Conservation (phyloP, 2,113 vertebrate species). For the Hypomesus transpacificus region DNA sequence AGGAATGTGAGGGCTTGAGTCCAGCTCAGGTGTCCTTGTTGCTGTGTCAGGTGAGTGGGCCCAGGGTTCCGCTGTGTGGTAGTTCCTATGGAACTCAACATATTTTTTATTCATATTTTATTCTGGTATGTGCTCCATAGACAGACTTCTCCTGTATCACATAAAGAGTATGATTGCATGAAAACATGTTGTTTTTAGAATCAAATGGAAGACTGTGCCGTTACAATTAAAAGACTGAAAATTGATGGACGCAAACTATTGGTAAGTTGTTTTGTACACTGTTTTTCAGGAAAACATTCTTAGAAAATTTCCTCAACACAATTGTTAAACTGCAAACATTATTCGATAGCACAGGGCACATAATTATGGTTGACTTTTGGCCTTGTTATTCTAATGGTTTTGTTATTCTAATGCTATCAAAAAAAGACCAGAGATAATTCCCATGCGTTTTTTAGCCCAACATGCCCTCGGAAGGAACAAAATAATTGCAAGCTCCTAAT, state of each 20-base stretch:
- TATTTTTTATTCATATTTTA: not conserved
- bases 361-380: conserved; percentile 13
- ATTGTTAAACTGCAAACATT: conserved; percentile 5
- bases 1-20: conserved; percentile 79
- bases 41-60: conserved; percentile 75
- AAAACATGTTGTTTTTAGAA: conserved; percentile 55
- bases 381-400: conserved; percentile 13
- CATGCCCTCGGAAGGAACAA: conserved; percentile 17
- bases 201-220: conserved; percentile 75
- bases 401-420: conserved; percentile 33
- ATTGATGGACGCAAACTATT: conserved; percentile 74
- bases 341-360: conserved; percentile 13
- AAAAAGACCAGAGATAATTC: conserved; percentile 26
- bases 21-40: conserved; percentile 72
- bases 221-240: conserved; percentile 46
- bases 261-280: conserved; percentile 65
- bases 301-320: not conserved
- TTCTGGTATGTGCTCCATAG: not conserved
- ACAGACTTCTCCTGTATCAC: too few relatives aligned
- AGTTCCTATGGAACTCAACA: not conserved
- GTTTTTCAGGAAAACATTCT: not conserved
- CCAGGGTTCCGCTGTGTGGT: too few relatives aligned
- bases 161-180: too few relatives aligned
- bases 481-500: conserved; percentile 11
- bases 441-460: conserved; percentile 18